Conservation (phyloP, 35 echinoderm and acorn worm species). For the Apostichopus parvimensis region DNA sequence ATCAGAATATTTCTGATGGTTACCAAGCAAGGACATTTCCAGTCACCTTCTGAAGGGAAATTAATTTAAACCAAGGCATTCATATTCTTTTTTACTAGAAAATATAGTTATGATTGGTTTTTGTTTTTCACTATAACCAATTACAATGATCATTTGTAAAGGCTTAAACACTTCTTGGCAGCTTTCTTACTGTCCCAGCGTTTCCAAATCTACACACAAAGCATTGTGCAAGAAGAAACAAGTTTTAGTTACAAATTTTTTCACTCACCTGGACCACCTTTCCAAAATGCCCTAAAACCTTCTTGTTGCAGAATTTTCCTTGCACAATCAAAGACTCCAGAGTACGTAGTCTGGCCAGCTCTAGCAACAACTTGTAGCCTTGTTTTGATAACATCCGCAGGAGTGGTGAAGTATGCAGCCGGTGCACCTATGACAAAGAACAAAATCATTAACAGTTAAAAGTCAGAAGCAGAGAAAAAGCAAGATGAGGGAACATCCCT, state of each 20-base stretch:
- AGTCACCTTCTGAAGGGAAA: too few relatives aligned
- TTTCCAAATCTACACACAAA: too few relatives aligned
- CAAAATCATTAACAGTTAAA: neutral
- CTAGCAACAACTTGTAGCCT: slow-evolving; percentile 94
- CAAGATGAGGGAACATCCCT: too few relatives aligned
- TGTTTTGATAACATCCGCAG: slow-evolving; percentile 98
- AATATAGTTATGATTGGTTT: too few relatives aligned
- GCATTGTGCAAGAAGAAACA: too few relatives aligned
- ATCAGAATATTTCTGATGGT: too few relatives aligned
- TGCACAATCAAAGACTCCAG: slow-evolving; percentile 90
- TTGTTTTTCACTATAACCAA: neutral
- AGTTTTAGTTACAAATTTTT: neutral
- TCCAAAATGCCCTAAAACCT: slow-evolving; percentile 94
- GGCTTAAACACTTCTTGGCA: too few relatives aligned
- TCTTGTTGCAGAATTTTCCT: slow-evolving; percentile 82
- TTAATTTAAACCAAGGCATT: too few relatives aligned
- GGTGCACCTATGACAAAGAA: slow-evolving; percentile 75
- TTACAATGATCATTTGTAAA: too few relatives aligned
- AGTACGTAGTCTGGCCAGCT: slow-evolving; percentile 82
- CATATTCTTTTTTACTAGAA: too few relatives aligned
- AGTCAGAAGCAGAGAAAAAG: neutral
- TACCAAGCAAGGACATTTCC: too few relatives aligned
- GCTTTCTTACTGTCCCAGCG: too few relatives aligned
- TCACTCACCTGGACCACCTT: slow-evolving; percentile 88
- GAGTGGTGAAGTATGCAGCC: slow-evolving; percentile 89